Evolutionary conservation across 2,113 vertebrate genomes (phyloP).

Genomic region (Pomatorhinus ruficollis): DNA sequence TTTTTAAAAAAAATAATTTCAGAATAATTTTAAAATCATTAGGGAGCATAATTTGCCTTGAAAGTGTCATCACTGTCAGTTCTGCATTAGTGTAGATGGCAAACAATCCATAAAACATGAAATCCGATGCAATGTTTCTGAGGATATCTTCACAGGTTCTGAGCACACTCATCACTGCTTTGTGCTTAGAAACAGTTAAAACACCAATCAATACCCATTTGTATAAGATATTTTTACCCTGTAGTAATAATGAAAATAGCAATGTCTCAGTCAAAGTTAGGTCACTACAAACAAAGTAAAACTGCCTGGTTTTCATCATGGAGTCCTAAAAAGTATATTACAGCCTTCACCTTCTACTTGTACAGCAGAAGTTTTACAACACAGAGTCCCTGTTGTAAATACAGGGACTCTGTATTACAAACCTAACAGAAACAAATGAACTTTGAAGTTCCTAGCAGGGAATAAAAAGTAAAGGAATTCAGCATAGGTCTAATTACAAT

Average conservation of each 20-base stretch:
- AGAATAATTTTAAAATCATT: background rate
- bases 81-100: background rate
- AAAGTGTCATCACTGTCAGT: background rate
- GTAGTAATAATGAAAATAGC: background rate
- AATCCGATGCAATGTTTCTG: background rate
- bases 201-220: background rate
- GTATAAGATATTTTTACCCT: background rate
- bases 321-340: background rate
- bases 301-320: background rate
- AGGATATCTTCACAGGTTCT: slow-evolving; percentile 5
- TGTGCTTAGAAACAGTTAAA: slow-evolving; percentile 35
- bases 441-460: background rate
- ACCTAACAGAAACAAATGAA: background rate
- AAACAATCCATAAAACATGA: slow-evolving; percentile 34
- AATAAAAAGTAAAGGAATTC: background rate
- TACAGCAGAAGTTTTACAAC: background rate
- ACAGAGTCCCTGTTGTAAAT: background rate
- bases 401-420: background rate
- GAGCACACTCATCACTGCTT: background rate
- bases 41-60: slow-evolving; percentile 13
- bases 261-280: background rate
- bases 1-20: background rate
- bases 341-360: background rate
- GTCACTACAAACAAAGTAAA: background rate
- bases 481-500: background rate